Conservation (phyloP, 2,888 invertebrate genomes). For the Meteorus colon region DNA sequence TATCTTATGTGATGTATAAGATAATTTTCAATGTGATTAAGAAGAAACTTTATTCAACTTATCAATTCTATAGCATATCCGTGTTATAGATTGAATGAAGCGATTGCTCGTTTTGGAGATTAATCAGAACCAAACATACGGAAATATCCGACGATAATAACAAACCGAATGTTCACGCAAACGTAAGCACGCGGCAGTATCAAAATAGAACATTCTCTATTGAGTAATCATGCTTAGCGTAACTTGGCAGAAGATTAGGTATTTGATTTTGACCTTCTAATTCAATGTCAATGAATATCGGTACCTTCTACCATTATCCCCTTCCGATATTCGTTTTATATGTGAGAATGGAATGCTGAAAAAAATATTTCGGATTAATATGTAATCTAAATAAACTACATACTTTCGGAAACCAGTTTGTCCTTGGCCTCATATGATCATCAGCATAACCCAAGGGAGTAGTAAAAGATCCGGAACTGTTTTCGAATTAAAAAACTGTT, state of each 20-base stretch:
- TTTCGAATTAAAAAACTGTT: too few species aligned
- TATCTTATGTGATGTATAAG: too few species aligned
- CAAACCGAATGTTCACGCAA: neutral
- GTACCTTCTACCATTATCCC: slow-evolving; percentile 33
- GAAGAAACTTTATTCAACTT: too few species aligned
- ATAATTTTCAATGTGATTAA: too few species aligned
- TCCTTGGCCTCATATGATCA: too few species aligned
- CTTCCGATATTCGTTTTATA: neutral
- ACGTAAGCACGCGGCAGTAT: neutral
- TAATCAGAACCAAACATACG: neutral
- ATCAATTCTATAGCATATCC: too few species aligned
- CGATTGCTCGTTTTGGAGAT: neutral
- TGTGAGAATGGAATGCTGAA: neutral
- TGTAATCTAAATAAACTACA: neutral
- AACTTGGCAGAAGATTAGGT: slow-evolving; percentile 57
- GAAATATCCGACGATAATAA: neutral
- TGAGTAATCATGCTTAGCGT: slow-evolving; percentile 8
- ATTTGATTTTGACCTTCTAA: slow-evolving; percentile 59
- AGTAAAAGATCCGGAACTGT: too few species aligned
- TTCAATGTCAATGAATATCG: slow-evolving; percentile 59
- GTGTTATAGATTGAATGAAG: too few species aligned
- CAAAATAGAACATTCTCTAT: slow-evolving; percentile 13
- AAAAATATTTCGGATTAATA: neutral
- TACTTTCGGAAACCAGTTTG: neutral
- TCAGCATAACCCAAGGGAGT: too few species aligned